Evolutionary conservation across 1,140 invertebrate species (phyloP).

Genomic region (Drosophila jambulina): DNA sequence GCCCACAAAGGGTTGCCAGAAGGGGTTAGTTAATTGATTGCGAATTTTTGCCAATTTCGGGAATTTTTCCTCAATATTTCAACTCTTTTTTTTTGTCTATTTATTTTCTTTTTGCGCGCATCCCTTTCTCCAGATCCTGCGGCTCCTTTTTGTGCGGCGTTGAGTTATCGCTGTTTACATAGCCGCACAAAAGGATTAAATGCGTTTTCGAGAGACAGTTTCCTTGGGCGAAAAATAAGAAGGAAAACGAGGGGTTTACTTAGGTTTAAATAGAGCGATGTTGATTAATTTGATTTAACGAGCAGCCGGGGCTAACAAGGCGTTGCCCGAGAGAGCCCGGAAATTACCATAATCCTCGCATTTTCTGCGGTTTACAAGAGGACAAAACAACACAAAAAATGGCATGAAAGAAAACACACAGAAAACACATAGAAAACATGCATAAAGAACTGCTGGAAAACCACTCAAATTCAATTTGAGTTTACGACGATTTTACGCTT

Average conservation of each 20-base stretch:
- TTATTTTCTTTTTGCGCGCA: neutral
- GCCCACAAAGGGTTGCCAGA: conserved; percentile 8
- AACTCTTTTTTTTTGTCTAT: conserved; percentile 57
- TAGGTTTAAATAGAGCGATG: conserved; percentile 14
- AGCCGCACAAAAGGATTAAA: conserved; percentile 80
- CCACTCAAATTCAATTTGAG: conserved; percentile 74
- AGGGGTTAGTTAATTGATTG: conserved; percentile 70
- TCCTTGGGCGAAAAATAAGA: neutral
- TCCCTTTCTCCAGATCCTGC: conserved; percentile 40
- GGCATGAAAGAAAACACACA: conserved; percentile 3
- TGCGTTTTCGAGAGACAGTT: conserved; percentile 69
- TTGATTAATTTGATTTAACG: conserved; percentile 78
- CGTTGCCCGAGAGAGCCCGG: conserved; percentile 15
- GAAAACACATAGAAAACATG: conserved; percentile 9
- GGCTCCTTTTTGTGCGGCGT: conserved; percentile 22
- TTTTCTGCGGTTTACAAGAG: conserved; percentile 62
- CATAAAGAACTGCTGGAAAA: conserved; percentile 47
- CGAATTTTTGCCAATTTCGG: conserved; percentile 37
- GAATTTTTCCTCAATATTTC: conserved; percentile 60
- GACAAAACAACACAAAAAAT: conserved; percentile 6
- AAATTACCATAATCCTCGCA: conserved; percentile 76
- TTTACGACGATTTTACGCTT: conserved; percentile 78
- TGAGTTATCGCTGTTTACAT: conserved; percentile 76
- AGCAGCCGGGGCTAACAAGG: conserved; percentile 49
- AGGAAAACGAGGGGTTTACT: neutral